These are phyloP conservation scores for Premnoplex brunnescens DNA, from an alignment of 2,797 vertebrate genomes.

Conservation along the genomic window DNA sequence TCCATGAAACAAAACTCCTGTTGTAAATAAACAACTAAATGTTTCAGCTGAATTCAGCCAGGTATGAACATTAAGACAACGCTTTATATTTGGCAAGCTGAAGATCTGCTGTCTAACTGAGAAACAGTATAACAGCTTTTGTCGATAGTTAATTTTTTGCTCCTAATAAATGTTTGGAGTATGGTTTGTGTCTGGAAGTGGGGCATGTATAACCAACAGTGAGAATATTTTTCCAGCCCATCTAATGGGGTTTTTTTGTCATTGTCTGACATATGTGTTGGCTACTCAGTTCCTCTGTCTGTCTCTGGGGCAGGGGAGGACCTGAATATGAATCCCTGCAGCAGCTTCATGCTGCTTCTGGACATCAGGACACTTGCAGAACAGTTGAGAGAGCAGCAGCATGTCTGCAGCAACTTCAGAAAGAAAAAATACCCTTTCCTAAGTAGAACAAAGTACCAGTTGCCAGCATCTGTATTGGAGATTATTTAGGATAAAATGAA, in stretches of 20 bases:
- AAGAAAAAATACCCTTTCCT: not conserved
- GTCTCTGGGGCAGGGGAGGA: not conserved
- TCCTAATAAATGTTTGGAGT: not conserved
- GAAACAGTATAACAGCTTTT: not conserved
- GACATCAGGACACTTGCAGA: not conserved
- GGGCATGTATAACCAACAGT: not conserved
- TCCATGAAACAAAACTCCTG: not conserved
- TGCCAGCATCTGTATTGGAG: not conserved
- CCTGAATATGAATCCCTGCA: not conserved
- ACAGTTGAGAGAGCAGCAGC: not conserved
- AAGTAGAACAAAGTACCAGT: not conserved
- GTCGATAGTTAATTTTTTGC: not conserved
- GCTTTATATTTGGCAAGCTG: not conserved
- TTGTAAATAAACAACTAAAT: not conserved
- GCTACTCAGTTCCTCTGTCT: not conserved
- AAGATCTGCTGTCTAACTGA: not conserved
- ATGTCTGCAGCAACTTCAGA: not conserved
- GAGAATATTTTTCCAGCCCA: not conserved
- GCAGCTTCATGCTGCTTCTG: not conserved
- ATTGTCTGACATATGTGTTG: not conserved
- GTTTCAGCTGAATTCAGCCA: not conserved
- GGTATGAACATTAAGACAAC: not conserved
- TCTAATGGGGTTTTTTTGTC: not conserved
- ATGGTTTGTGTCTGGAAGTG: not conserved
- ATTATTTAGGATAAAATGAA: not conserved